A percentile compares a stretch with the other conserved stretches of the same genome.
phyloP scores from a whole-genome alignment of 2,113 vertebrate genomes.

The Sceloporus undulatus region DNA sequence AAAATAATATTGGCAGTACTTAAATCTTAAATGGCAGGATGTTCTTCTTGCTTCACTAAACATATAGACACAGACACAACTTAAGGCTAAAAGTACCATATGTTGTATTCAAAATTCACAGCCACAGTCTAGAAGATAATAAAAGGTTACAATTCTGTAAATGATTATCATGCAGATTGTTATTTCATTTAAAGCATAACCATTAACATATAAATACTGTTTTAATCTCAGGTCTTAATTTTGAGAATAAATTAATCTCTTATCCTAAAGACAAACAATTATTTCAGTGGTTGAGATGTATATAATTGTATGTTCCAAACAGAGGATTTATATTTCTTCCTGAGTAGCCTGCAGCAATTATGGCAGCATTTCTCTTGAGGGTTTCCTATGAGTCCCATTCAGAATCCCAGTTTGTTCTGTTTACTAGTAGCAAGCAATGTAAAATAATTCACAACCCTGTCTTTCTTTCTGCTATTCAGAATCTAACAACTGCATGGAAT shows the following conservation, averaged over 20 bases:
- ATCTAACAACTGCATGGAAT: background rate
- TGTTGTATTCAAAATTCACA: slow-evolving; percentile 46
- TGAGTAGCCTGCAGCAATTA: slow-evolving; percentile 14
- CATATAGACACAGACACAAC: background rate
- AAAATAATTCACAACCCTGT: slow-evolving; percentile 28
- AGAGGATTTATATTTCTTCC: background rate
- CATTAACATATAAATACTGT: slow-evolving; percentile 55
- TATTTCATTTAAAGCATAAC: slow-evolving; percentile 68
- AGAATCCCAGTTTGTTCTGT: slow-evolving; percentile 40
- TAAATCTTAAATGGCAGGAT: background rate
- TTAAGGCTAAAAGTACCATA: background rate
- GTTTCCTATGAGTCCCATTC: slow-evolving; percentile 26
- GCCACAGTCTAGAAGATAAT: slow-evolving; percentile 47
- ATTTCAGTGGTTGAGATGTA: slow-evolving; percentile 56
- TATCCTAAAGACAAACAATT: slow-evolving; percentile 62
- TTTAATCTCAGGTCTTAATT: slow-evolving; percentile 65
- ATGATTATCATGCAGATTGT: slow-evolving; percentile 45
- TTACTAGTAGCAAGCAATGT: slow-evolving; percentile 33
- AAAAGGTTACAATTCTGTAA: slow-evolving; percentile 52
- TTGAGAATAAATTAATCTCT: slow-evolving; percentile 50
- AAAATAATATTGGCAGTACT: background rate
- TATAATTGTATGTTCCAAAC: slow-evolving; percentile 51
- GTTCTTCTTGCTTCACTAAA: background rate
- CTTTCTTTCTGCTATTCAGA: background rate
- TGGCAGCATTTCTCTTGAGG: slow-evolving; percentile 37